Evolutionary conservation across 1,140 invertebrate genomes (phyloP), one percentile per base, ranked within the genome.

Genomic region (Armadillidium nasatum): DNA sequence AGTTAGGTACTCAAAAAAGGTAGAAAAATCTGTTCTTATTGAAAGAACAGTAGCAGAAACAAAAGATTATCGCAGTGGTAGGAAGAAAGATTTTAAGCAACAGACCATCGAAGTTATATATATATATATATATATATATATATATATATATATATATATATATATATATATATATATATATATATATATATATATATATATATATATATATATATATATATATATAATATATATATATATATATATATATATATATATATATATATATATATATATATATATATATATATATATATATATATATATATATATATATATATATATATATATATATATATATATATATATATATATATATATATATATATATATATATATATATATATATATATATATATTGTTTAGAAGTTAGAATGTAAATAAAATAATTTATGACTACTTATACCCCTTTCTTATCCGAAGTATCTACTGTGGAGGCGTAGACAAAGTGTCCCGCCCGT

Each of bases 391-490:
- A n/a, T n/a, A n/a, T n/a, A n/a, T n/a, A n/a, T n/a, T n/a, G n/a
- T 21, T 4, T 3, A 21, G 60, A 6, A 3, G 10, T 4, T 3
- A 10, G 22, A 66, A 66, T 3, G n/a, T n/a, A n/a, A n/a, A n/a
- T n/a, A n/a, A n/a, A n/a, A n/a, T n/a, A n/a, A n/a, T n/a, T n/a
- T 22, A 21, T 43, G 23, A 23, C 23, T 50, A 21, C 7, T 9
- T n/a, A 11, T 50, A 79, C 78, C 71, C 76, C 76, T 54, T 76
- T 79, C 72, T 79, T 74, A 0, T 74, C 15, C 0, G 77, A 72
- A 33, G 78, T 60, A 10, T 76, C 75, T 10, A 76, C 74, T 19
- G 74, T 76, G 45, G 68, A 22, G 19, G 46, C 33, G 44, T 75
- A 73, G 10, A 75, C 77, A 19, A 76, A 72, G 7, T 60, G 75